Conservation (phyloP, 2,888 invertebrate species). For the Sceliomorpha sp. region DNA sequence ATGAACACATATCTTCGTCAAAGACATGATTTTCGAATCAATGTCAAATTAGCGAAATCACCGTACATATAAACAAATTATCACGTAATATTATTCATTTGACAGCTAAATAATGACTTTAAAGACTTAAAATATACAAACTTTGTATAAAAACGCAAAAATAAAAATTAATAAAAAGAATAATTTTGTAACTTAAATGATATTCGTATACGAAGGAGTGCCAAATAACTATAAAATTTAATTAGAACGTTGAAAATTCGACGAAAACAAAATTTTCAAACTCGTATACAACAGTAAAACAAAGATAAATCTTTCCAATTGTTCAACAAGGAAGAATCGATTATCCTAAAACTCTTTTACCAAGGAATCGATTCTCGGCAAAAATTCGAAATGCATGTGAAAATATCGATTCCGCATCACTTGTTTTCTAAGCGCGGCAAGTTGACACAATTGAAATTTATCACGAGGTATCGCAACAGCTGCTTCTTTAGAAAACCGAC, state of each 20-base stretch:
- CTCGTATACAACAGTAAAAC: slow-evolving; percentile 26
- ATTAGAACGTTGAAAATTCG: slow-evolving; percentile 1
- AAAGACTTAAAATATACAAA: too few species aligned
- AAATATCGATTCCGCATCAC: slow-evolving; percentile 25
- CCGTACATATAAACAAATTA: too few species aligned
- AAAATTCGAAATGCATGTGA: slow-evolving; percentile 12
- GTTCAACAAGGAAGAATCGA: slow-evolving; percentile 32
- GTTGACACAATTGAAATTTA: slow-evolving; percentile 7
- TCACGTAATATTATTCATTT: not conserved
- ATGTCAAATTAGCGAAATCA: slow-evolving; percentile 20
- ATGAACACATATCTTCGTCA: not conserved
- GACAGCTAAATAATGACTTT: slow-evolving; percentile 5
- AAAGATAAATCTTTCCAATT: slow-evolving; percentile 39
- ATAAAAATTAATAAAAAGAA: too few species aligned
- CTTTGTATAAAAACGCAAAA: too few species aligned
- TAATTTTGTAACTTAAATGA: too few species aligned
- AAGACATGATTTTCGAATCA: slow-evolving; percentile 32
- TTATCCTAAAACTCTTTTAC: slow-evolving; percentile 5
- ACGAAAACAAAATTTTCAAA: slow-evolving; percentile 14
- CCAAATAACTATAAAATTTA: slow-evolving; percentile 1
- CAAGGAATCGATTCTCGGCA: slow-evolving; percentile 35
- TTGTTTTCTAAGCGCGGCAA: slow-evolving; percentile 17
- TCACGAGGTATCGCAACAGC: slow-evolving; percentile 6
- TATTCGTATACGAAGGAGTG: too few species aligned
- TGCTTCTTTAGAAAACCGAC: slow-evolving; percentile 5